These are phyloP conservation scores for Drosophila kikkawai DNA, from an alignment of 1,140 invertebrate genomes.

Conservation along the genomic window DNA sequence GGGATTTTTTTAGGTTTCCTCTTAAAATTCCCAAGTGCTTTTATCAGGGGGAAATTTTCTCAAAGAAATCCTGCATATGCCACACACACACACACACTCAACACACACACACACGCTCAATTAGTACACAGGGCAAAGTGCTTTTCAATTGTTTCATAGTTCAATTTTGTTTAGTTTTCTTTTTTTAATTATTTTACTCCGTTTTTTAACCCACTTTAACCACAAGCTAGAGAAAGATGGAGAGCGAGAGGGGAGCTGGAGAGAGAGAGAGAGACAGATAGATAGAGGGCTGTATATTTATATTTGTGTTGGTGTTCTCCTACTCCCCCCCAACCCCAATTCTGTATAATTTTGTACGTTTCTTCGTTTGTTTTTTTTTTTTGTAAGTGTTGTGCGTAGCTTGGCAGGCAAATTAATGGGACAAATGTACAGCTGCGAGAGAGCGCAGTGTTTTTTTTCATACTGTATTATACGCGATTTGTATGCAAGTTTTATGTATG, in stretches of 20 bases:
- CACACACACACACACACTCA: conserved; percentile 1
- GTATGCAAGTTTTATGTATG: conserved; percentile 51
- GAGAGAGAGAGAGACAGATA: neutral
- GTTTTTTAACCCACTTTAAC: neutral
- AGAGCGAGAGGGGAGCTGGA: neutral
- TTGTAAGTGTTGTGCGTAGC: conserved; percentile 46
- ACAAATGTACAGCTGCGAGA: conserved; percentile 32
- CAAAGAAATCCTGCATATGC: neutral
- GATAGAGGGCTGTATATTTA: conserved; percentile 32
- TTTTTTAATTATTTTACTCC: conserved; percentile 39
- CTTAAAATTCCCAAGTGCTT: neutral
- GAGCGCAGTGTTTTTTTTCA: conserved; percentile 31
- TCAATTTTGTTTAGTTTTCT: conserved; percentile 58
- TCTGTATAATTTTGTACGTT: conserved; percentile 24
- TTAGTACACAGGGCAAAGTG: conserved; percentile 58
- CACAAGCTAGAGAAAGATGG: conserved; percentile 6
- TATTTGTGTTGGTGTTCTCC: conserved; percentile 15
- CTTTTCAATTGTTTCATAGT: conserved; percentile 70
- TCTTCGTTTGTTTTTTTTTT: conserved; percentile 42
- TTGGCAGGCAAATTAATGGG: conserved; percentile 36
- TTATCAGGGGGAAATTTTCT: neutral
- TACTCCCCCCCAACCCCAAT: neutral
- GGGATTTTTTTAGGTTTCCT: neutral
- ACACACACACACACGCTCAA: conserved; percentile 13
- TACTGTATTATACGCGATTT: conserved; percentile 59